phyloP scores from a whole-genome alignment of 1,140 invertebrate species.

The Eumaeus atala region DNA sequence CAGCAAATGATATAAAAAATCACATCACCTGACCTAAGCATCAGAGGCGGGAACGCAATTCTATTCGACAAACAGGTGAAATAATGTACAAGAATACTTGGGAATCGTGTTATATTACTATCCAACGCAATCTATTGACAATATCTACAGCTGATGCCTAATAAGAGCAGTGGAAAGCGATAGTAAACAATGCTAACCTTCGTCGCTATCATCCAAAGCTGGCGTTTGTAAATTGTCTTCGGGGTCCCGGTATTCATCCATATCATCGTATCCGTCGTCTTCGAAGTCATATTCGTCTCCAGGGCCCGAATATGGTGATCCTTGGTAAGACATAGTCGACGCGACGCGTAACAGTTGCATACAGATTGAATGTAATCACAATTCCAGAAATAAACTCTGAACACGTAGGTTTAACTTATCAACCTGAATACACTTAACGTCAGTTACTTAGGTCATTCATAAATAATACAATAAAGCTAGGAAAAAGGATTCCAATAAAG shows the following conservation, averaged over 20 bases:
- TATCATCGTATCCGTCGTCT: slow-evolving; percentile 69
- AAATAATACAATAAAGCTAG: slow-evolving; percentile 40
- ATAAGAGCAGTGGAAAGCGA: slow-evolving; percentile 34
- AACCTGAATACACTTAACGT: slow-evolving; percentile 35
- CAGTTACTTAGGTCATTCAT: slow-evolving; percentile 52
- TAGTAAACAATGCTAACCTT: slow-evolving; percentile 67
- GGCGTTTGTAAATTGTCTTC: slow-evolving; percentile 50
- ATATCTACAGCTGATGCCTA: background rate
- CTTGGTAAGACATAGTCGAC: slow-evolving; percentile 72
- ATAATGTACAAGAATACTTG: background rate
- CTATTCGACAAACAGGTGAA: background rate
- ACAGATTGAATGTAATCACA: slow-evolving; percentile 62
- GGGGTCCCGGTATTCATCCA: slow-evolving; percentile 62
- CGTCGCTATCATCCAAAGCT: slow-evolving; percentile 61
- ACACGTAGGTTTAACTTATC: slow-evolving; percentile 31
- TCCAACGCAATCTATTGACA: background rate
- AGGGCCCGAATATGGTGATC: slow-evolving; percentile 70
- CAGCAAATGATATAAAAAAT: slow-evolving; percentile 27
- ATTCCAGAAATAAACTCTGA: slow-evolving; percentile 51
- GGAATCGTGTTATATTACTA: background rate
- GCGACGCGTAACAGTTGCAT: slow-evolving; percentile 71
- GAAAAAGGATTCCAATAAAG: too few relatives aligned
- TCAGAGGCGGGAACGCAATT: background rate
- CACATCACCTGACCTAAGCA: slow-evolving; percentile 38
- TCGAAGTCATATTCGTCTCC: slow-evolving; percentile 70